phyloP scores from a whole-genome alignment of 2,797 vertebrate species.

The Telmatherina bonti region DNA sequence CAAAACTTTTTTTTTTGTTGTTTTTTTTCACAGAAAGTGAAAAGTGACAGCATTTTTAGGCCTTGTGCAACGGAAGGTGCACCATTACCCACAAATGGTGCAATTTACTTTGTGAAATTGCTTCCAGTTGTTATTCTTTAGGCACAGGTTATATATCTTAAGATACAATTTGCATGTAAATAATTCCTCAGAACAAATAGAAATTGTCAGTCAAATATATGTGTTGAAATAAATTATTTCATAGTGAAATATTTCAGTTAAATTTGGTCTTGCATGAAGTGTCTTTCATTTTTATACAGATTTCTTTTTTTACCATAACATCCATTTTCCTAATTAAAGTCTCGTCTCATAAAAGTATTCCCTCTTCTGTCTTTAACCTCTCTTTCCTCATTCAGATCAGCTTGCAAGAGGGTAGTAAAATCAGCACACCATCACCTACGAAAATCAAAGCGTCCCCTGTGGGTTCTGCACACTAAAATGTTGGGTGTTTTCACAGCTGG shows the following conservation, averaged over 20 bases:
- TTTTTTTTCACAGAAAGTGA: neutral
- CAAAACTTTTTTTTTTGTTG: neutral
- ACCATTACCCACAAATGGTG: slow-evolving; percentile 38
- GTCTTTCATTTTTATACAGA: neutral
- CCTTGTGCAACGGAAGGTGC: slow-evolving; percentile 12
- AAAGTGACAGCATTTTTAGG: neutral
- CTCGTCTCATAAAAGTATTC: neutral
- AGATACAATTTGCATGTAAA: slow-evolving; percentile 11
- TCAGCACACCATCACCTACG: slow-evolving; percentile 47
- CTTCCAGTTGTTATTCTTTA: slow-evolving; percentile 50
- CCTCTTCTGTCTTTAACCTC: neutral
- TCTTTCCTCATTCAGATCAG: slow-evolving; percentile 7
- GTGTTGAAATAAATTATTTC: neutral
- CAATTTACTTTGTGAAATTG: slow-evolving; percentile 53
- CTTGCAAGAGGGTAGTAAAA: slow-evolving; percentile 48
- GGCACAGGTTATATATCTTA: slow-evolving; percentile 20
- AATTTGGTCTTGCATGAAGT: neutral
- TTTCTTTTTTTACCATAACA: neutral
- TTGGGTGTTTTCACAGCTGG: slow-evolving; percentile 69
- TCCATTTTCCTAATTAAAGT: neutral
- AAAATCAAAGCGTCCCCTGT: slow-evolving; percentile 49
- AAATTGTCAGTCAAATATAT: neutral
- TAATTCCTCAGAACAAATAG: neutral
- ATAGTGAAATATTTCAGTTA: neutral
- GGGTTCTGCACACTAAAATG: slow-evolving; percentile 26